Evolutionary conservation across 2,797 vertebrate genomes (phyloP).

Genomic region (Phalanger gymnotis): DNA sequence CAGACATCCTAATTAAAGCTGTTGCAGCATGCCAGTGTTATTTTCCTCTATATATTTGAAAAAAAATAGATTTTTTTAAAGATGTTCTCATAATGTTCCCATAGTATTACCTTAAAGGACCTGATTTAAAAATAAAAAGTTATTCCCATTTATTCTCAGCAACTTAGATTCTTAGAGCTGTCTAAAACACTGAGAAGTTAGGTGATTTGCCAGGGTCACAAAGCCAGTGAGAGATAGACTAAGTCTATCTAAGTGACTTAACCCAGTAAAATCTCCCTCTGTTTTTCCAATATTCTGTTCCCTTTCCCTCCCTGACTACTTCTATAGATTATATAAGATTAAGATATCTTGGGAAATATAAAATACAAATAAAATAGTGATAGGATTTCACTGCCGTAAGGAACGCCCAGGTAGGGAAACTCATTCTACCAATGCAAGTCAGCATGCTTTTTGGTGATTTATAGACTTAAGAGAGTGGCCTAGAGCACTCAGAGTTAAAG

Average conservation of each 20-base stretch:
- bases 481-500: neutral
- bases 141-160: neutral
- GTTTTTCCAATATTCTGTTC: neutral
- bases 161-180: neutral
- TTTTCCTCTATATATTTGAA: neutral
- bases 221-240: neutral
- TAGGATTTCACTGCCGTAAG: neutral
- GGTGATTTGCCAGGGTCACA: neutral
- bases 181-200: neutral
- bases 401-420: neutral
- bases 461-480: neutral
- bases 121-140: neutral
- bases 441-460: neutral
- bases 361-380: neutral
- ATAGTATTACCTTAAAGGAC: neutral
- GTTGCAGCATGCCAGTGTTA: neutral
- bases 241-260: too few relatives aligned
- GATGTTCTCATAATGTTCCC: too few relatives aligned
- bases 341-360: neutral
- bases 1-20: neutral
- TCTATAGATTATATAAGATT: neutral
- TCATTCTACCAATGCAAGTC: neutral
- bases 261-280: neutral
- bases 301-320: neutral
- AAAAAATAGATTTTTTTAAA: neutral